Base-by-base conservation (phyloP, 2,888 invertebrate genomes). In the Odontothrips loti region DNA sequence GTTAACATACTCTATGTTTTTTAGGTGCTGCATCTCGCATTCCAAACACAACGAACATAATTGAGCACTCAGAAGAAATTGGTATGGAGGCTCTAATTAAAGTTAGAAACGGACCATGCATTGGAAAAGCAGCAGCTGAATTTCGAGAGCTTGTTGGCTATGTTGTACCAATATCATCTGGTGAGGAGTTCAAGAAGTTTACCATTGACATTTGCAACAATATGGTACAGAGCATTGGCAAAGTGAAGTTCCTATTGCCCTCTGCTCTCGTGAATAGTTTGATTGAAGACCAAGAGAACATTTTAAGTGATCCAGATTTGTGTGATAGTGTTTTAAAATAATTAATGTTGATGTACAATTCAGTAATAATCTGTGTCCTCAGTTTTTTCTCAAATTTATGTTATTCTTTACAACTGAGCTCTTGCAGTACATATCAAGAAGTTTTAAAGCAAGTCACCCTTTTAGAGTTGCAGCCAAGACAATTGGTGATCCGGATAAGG, bases 241-340 rank as follows among this genome's bases (percentile, higher is more conserved):
- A 63, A 63, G 63, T 63, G 11, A 63, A 63, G 63, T 63, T 63
- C 63, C 20, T 63, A 20, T 63, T 63, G 63, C 63, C 63, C 63
- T 63, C 63, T 63, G 63, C 63, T 63, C 63, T 63, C 20, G 20
- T 63, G 6, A 63, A 63, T 20, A 20, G 63, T 63, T 20, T 63
- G 11, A 63, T 63, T 11, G 63, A 63, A 17, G 63, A 63, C 20
- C 63, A 63, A 63, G 63, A 63, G 20, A 20, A 11, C 63, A 63
- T 63, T 20, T 63, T 63, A 20, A 63, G 63, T 63, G 63, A 63
- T 20, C 63, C 63, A 15, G 63, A 63, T 63, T 17, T 20, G 11
- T 63, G 63, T 63, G 63, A 63, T 63, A 20, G 15, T 17, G 10
- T 63, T 20, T 63, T 63, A 63, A 63, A 63, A 63, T 63, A 63